phyloP scores from a whole-genome alignment of 2,888 invertebrate genomes.

The Thyatira batis region DNA sequence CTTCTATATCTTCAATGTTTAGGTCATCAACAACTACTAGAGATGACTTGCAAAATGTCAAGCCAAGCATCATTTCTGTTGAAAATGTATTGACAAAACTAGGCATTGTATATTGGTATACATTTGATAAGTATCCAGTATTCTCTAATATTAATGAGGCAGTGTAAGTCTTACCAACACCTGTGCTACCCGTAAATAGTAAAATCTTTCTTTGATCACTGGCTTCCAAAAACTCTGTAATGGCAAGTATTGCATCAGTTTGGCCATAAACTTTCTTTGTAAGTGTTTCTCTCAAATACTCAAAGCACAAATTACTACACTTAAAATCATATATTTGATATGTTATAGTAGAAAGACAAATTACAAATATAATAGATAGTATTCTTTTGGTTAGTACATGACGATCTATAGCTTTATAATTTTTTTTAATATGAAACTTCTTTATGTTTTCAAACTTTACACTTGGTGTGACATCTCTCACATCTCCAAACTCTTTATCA shows the following conservation, averaged over 20 bases:
- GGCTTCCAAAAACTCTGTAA: slow-evolving; percentile 47
- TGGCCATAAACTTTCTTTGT: slow-evolving; percentile 61
- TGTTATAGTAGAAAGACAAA: slow-evolving; percentile 40
- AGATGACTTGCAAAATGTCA: slow-evolving; percentile 58
- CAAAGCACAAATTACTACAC: slow-evolving; percentile 50
- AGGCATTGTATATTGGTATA: slow-evolving; percentile 72
- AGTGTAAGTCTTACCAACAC: slow-evolving; percentile 71
- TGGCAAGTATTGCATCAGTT: slow-evolving; percentile 40
- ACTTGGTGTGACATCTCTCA: neutral
- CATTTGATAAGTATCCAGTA: slow-evolving; percentile 53
- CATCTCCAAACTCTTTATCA: neutral
- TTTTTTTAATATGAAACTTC: slow-evolving; percentile 43
- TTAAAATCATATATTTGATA: slow-evolving; percentile 44
- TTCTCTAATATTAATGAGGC: slow-evolving; percentile 57
- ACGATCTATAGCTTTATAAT: slow-evolving; percentile 21
- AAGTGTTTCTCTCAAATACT: slow-evolving; percentile 39
- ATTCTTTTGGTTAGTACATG: slow-evolving; percentile 21
- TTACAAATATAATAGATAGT: slow-evolving; percentile 23
- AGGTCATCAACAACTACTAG: slow-evolving; percentile 67
- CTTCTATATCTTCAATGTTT: slow-evolving; percentile 40
- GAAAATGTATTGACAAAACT: slow-evolving; percentile 56
- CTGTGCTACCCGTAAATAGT: slow-evolving; percentile 70
- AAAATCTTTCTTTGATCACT: slow-evolving; percentile 53
- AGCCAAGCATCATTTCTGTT: slow-evolving; percentile 57
- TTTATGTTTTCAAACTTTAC: slow-evolving; percentile 25